A percentile compares a stretch with the other conserved stretches of the same genome.
Evolutionary conservation across 1,140 invertebrate genomes (phyloP).

Genomic region (Propsilocerus akamusi): DNA sequence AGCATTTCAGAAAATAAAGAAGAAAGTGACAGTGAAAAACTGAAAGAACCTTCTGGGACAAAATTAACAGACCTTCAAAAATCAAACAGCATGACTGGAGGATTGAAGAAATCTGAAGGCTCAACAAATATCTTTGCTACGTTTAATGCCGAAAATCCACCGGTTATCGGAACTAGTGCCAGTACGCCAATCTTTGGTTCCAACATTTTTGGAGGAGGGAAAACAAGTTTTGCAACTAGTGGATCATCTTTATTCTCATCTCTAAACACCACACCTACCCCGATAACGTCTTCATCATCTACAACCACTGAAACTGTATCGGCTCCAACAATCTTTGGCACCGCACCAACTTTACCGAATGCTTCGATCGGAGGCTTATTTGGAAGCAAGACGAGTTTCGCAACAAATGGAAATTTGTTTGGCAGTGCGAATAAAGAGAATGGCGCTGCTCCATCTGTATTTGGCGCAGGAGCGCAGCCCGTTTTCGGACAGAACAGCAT

Average conservation of each 20-base stretch:
- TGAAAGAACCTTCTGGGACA: neutral
- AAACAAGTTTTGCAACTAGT: slow-evolving; percentile 2
- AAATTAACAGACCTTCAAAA: neutral
- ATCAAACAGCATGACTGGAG: neutral
- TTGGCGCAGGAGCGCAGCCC: neutral
- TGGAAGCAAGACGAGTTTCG: neutral
- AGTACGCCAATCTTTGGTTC: neutral
- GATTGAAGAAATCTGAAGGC: neutral
- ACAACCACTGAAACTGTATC: neutral
- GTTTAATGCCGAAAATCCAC: neutral
- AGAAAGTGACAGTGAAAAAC: neutral
- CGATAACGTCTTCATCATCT: neutral
- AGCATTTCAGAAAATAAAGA: neutral
- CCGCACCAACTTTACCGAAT: slow-evolving; percentile 2
- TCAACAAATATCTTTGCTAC: neutral
- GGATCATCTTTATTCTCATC: slow-evolving; percentile 6
- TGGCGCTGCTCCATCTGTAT: neutral
- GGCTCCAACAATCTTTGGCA: neutral
- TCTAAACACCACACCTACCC: neutral
- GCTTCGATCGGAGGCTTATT: neutral
- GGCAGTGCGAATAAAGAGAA: slow-evolving; percentile 2
- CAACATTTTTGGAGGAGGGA: neutral
- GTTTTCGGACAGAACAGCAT: neutral
- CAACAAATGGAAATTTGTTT: slow-evolving; percentile 6
- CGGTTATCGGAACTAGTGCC: neutral